These are phyloP conservation scores for Vombatus ursinus DNA, from an alignment of 2,113 vertebrate genomes.

Conservation along the genomic window DNA sequence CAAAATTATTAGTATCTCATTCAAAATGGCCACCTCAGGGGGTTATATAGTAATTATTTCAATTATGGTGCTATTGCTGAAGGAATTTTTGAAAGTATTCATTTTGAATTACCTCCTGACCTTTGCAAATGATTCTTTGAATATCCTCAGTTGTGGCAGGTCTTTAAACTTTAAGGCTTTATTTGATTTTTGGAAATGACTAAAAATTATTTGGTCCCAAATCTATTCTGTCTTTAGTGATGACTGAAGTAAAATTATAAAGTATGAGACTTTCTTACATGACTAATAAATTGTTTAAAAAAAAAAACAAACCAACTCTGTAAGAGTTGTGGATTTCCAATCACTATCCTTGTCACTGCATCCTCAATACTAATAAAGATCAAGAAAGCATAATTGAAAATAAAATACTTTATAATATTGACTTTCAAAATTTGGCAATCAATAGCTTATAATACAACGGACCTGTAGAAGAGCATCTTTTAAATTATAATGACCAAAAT, in stretches of 20 bases:
- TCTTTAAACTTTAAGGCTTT: neutral
- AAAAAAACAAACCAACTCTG: neutral
- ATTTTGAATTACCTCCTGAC: neutral
- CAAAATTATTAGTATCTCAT: neutral
- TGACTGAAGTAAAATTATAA: neutral
- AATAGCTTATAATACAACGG: neutral
- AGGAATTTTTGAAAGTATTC: neutral
- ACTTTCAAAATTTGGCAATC: neutral
- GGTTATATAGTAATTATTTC: neutral
- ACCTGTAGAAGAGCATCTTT: neutral
- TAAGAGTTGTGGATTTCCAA: neutral
- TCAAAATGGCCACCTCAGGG: neutral
- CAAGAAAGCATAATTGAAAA: neutral
- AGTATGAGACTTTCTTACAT: neutral
- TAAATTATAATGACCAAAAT: neutral
- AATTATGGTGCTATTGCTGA: neutral
- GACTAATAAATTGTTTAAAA: neutral
- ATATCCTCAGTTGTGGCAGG: neutral
- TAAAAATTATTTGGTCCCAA: neutral
- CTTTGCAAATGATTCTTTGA: neutral
- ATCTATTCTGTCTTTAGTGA: neutral
- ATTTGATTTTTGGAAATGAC: neutral
- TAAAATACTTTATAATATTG: neutral
- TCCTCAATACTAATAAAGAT: neutral
- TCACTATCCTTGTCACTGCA: neutral